A percentile compares a stretch with the other conserved stretches of the same genome.
Conservation (phyloP, 1,140 invertebrate genomes). For the Pissodes strobi region DNA sequence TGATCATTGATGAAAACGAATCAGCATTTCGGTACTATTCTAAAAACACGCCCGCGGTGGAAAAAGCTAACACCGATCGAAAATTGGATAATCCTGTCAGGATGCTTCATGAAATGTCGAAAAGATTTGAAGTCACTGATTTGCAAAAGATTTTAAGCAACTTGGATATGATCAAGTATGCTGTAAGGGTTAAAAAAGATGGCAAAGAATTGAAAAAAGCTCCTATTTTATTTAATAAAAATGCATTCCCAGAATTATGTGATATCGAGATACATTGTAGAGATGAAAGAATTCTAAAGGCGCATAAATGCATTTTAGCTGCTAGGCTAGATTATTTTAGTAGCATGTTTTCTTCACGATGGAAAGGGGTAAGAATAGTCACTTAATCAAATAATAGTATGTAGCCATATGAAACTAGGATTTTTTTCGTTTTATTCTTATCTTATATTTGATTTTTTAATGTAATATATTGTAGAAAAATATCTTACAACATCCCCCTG, state of each 20-base stretch:
- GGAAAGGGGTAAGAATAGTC: constrained; percentile 65
- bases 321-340: constrained; percentile 76
- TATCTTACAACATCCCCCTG: too few species aligned
- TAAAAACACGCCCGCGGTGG: constrained; percentile 34
- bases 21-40: constrained; percentile 64
- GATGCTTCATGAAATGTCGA: constrained; percentile 63
- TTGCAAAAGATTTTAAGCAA: constrained; percentile 60
- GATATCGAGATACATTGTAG: constrained; percentile 66
- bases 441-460: too few species aligned
- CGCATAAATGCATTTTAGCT: constrained; percentile 74
- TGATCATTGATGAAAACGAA: constrained; percentile 44
- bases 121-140: constrained; percentile 57
- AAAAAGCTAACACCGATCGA: constrained; percentile 44
- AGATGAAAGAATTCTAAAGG: constrained; percentile 63
- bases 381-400: background rate
- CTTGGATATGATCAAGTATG: constrained; percentile 47
- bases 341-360: constrained; percentile 72
- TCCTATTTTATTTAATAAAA: constrained; percentile 46
- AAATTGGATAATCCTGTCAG: constrained; percentile 59
- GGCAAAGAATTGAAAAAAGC: background rate
- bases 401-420: too few species aligned
- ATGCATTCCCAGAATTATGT: constrained; percentile 60
- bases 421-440: too few species aligned
- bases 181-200: constrained; percentile 32
- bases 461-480: too few species aligned